Evolutionary conservation across 2,113 vertebrate species (phyloP).

Genomic region (Esox niger): DNA sequence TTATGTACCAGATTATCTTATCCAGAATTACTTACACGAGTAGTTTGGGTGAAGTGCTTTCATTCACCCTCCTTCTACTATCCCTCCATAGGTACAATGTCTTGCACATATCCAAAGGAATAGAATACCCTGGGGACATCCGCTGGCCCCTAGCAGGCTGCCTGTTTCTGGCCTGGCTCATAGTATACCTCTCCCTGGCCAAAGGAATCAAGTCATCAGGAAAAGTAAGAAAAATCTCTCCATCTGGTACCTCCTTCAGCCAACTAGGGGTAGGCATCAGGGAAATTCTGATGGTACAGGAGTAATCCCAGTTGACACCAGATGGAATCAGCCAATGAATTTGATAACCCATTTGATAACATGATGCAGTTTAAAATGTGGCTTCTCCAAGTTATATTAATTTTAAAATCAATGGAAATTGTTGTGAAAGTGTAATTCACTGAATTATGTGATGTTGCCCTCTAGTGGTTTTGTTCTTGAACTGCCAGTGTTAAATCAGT

Average conservation of each 20-base stretch:
- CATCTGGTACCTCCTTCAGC: background rate
- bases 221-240: conserved; percentile 76
- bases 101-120: conserved; percentile 96
- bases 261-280: too few species aligned
- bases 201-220: conserved; percentile 99
- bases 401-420: too few species aligned
- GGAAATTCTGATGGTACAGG: too few species aligned
- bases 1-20: too few species aligned
- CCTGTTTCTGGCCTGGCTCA: conserved; percentile 91
- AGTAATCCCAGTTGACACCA: too few species aligned
- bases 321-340: too few species aligned
- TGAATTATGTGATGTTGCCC: conserved; percentile 34
- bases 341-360: too few species aligned
- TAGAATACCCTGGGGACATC: conserved; percentile 94
- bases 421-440: background rate
- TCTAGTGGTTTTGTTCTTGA: conserved; percentile 36
- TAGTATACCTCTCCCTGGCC: conserved; percentile 92
- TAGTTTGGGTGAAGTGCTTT: too few species aligned
- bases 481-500: too few species aligned
- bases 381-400: too few species aligned
- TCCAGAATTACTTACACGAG: too few species aligned
- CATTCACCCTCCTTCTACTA: background rate
- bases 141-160: conserved; percentile 90
- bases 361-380: too few species aligned
- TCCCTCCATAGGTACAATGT: conserved; percentile 84